phyloP scores from a whole-genome alignment of 2,797 vertebrate species.

The Enteromius paludinosus region DNA sequence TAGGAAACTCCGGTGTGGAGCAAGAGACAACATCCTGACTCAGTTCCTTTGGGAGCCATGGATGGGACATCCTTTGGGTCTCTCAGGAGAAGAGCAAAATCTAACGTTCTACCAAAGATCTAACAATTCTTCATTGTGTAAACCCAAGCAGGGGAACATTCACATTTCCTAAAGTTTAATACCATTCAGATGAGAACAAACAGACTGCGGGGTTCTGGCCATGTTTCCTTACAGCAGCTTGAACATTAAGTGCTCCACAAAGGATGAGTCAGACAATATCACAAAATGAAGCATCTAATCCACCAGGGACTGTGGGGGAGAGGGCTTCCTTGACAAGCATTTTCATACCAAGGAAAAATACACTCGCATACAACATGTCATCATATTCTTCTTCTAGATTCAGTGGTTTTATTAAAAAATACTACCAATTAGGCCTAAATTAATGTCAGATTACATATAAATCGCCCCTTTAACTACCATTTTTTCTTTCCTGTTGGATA shows the following conservation, averaged over 20 bases:
- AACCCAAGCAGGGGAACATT: background rate
- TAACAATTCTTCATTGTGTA: background rate
- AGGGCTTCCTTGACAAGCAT: background rate
- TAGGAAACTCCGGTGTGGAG: slow-evolving; percentile 75
- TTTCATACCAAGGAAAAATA: background rate
- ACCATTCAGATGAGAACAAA: background rate
- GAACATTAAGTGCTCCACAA: background rate
- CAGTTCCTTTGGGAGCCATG: slow-evolving; percentile 61
- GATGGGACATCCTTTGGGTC: slow-evolving; percentile 43
- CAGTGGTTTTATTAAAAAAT: no score
- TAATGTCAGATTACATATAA: background rate
- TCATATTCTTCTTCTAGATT: background rate
- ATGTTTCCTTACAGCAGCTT: background rate
- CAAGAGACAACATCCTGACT: slow-evolving; percentile 73
- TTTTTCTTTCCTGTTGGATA: background rate
- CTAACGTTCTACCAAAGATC: background rate
- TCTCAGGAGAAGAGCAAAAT: slow-evolving; percentile 4
- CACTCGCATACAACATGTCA: background rate
- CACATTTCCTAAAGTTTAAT: no score
- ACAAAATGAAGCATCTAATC: slow-evolving; percentile 8
- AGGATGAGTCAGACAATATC: background rate
- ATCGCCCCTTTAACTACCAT: background rate
- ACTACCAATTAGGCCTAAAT: background rate
- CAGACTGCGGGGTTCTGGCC: background rate
- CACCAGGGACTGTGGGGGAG: background rate